Conservation (phyloP, 2,113 vertebrate genomes). For the Eulemur rufifrons region DNA sequence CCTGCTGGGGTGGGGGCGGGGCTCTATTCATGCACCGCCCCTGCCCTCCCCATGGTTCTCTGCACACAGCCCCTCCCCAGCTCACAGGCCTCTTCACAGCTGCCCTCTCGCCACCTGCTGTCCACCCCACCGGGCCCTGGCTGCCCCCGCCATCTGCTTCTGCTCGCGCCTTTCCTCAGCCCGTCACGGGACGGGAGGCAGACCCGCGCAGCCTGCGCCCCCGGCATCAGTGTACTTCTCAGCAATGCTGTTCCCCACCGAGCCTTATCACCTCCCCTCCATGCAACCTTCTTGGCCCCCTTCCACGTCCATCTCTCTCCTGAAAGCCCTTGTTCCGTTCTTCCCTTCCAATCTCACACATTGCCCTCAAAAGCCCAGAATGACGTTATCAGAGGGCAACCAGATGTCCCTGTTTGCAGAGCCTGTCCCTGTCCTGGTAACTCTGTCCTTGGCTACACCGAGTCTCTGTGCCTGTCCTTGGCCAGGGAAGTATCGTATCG, state of each 20-base stretch:
- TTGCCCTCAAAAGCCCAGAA: background rate
- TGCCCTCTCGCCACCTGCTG: background rate
- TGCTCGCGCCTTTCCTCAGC: background rate
- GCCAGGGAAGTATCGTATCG: background rate
- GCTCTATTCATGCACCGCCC: background rate
- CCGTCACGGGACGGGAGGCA: background rate
- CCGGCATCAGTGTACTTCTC: background rate
- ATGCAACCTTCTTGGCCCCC: background rate
- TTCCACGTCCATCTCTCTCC: background rate
- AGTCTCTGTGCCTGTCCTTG: background rate
- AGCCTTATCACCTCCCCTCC: background rate
- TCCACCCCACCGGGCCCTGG: background rate
- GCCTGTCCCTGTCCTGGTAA: background rate
- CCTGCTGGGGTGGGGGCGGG: accelerated
- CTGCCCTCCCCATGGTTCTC: background rate
- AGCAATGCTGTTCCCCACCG: background rate
- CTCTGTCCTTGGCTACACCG: background rate
- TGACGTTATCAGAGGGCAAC: background rate
- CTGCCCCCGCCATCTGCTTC: background rate
- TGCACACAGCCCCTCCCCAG: background rate
- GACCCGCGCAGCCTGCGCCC: background rate
- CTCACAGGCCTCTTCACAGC: background rate
- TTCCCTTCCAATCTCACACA: background rate
- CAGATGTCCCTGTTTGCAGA: background rate
- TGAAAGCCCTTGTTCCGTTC: background rate